A percentile compares a stretch with the other conserved stretches of the same genome.
Evolutionary conservation across 2,113 vertebrate genomes (phyloP).

Genomic region (Xenopus laevis): DNA sequence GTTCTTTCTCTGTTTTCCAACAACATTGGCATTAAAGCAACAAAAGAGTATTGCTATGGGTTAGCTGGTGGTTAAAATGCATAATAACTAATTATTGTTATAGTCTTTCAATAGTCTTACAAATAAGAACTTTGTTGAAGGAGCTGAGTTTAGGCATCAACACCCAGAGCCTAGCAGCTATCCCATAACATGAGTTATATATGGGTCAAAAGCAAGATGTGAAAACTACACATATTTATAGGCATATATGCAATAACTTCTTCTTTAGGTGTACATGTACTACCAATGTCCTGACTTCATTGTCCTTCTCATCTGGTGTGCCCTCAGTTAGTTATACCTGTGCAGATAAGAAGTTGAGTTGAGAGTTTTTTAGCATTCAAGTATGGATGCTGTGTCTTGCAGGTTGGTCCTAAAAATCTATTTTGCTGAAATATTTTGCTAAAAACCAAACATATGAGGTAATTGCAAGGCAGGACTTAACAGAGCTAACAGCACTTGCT

Average conservation of each 20-base stretch:
- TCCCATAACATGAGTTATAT: neutral
- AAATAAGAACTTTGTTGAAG: neutral
- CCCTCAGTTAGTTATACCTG: too few relatives aligned
- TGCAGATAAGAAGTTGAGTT: too few relatives aligned
- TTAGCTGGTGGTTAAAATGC: conserved; percentile 3
- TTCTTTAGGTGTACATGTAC: too few relatives aligned
- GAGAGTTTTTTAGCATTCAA: too few relatives aligned
- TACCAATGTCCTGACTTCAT: too few relatives aligned
- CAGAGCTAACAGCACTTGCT: too few relatives aligned
- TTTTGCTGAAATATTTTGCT: too few relatives aligned
- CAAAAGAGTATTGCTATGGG: conserved; percentile 13
- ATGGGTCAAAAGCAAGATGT: neutral
- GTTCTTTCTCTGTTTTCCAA: conserved; percentile 14
- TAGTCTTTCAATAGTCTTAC: neutral
- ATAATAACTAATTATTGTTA: conserved; percentile 22
- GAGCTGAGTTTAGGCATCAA: neutral
- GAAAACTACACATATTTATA: neutral
- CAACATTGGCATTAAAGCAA: neutral
- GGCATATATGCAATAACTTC: neutral
- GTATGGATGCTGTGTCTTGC: too few relatives aligned
- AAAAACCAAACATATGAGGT: too few relatives aligned
- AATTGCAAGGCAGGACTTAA: too few relatives aligned
- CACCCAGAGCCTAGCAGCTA: neutral
- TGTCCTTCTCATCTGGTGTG: too few relatives aligned
- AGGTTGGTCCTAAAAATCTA: too few relatives aligned